A percentile compares a stretch with the other conserved stretches of the same genome.
These are phyloP conservation scores for Drosophila multiciliata DNA, from an alignment of 2,888 invertebrate species.

Conservation along the genomic window DNA sequence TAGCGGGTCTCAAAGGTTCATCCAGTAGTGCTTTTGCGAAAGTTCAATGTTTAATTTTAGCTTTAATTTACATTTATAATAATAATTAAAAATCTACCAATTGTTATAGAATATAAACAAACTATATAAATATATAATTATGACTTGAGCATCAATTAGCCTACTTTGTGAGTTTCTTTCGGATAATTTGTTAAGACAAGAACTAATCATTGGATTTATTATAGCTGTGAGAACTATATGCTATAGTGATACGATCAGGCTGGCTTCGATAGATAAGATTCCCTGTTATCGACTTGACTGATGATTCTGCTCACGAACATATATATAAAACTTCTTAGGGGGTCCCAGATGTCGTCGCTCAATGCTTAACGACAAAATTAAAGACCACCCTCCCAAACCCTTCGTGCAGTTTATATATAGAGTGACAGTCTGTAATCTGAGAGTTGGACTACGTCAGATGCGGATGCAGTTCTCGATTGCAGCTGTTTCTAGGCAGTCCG, in stretches of 20 bases:
- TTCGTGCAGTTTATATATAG: not conserved
- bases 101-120: too few species aligned
- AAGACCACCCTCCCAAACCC: not conserved
- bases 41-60: not conserved
- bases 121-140: not conserved
- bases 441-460: conserved; percentile 40
- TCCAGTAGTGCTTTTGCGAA: not conserved
- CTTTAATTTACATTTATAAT: not conserved
- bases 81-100: not conserved
- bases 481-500: conserved; percentile 47
- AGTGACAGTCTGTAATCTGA: conserved; percentile 20
- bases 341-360: not conserved
- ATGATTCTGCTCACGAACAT: not conserved
- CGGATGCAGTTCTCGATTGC: conserved; percentile 48
- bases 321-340: not conserved
- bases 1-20: not conserved
- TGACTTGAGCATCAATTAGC: not conserved
- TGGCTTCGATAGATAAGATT: not conserved
- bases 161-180: not conserved
- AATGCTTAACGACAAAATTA: not conserved
- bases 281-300: not conserved
- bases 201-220: not conserved
- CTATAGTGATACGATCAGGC: not conserved
- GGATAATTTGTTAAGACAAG: not conserved
- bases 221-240: not conserved